Conservation (phyloP, 2,888 invertebrate genomes). For the Leptinotarsa peninsularis region DNA sequence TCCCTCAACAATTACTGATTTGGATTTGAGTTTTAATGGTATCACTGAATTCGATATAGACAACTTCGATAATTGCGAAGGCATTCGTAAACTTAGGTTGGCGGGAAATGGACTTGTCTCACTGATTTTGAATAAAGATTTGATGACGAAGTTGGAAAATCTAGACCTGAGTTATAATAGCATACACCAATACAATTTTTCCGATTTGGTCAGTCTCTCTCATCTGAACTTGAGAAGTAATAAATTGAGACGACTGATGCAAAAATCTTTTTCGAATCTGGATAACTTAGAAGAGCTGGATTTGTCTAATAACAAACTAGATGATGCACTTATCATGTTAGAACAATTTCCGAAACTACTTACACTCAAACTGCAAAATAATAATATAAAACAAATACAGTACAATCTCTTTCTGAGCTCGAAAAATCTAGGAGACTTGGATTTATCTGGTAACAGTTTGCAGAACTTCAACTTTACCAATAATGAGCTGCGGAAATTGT, state of each 20-base stretch:
- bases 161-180: background rate
- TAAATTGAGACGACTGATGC: background rate
- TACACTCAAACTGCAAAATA: constrained; percentile 12
- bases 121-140: background rate
- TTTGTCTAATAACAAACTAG: constrained; percentile 6
- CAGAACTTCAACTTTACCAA: background rate
- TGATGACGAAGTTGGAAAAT: background rate
- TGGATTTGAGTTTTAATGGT: background rate
- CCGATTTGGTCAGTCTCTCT: background rate
- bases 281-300: background rate
- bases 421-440: background rate
- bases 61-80: background rate
- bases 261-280: background rate
- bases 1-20: background rate
- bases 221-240: constrained; percentile 1
- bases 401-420: background rate
- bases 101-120: background rate
- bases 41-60: background rate
- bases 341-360: background rate
- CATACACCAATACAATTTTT: background rate
- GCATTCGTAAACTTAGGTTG: background rate
- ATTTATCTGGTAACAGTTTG: constrained; percentile 5
- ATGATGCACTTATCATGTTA: background rate
- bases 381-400: background rate
- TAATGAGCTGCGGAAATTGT: background rate